Base-by-base conservation (phyloP, 2,888 invertebrate species). In the Lycaena phlaeas region DNA sequence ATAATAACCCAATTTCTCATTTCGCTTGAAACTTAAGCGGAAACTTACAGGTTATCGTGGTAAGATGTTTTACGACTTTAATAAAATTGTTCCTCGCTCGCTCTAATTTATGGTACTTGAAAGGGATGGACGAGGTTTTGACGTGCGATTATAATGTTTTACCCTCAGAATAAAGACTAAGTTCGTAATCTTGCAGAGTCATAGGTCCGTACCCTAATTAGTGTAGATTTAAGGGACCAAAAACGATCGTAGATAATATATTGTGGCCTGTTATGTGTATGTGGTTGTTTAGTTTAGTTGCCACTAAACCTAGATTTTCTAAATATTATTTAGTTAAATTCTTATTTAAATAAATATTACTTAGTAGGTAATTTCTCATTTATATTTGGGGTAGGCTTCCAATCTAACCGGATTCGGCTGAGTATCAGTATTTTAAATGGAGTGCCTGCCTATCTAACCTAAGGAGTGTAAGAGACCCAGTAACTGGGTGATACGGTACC, bases 21-120 rank as follows among this genome's bases (percentile, higher is more conserved):
- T 34, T 34, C 12, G 9, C 18, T 34, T 34, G 7, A 34, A 34
- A 34, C 18, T 34, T 34, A 34, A 9, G 14, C 12, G 34, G 34
- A 22, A 34, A 22, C 34, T 34, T 34, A 18, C 34, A 22, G 11
- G 34, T 34, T 34, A 34, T 34, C 34, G 12, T 22, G 34, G 18
- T 22, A 7, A 18, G 34, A 34, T 34, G 22, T 34, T 34, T 34
- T 34, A 34, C 22, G 18, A 34, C 17, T 34, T 31, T 34, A 34
- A 34, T 22, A 34, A 34, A 18, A 34, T 34, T 18, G n/a, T n/a
- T 18, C 12, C 9, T 34, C 18, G 11, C 34, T 34, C 34, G 4
- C 34, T 34, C 22, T 12, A 4, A 18, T 18, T 7, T 22, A 4
- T 18, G 7, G 34, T 12, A 12, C 22, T 11, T 12, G 17, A 34